Evolutionary conservation across 2,888 invertebrate species (phyloP).

Genomic region (Acrobasis repandana): DNA sequence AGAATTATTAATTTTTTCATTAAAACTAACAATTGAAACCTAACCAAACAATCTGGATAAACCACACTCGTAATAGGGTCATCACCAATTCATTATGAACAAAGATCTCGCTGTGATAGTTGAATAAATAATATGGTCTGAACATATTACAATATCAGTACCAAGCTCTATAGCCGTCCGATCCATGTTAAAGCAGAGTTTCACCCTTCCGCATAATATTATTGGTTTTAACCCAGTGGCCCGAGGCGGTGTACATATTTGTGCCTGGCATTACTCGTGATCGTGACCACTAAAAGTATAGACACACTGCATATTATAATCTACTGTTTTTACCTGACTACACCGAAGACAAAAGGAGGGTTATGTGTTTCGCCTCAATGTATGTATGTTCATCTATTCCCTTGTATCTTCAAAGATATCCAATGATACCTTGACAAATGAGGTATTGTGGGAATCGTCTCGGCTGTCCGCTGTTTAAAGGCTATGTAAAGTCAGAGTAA

Average conservation of each 20-base stretch:
- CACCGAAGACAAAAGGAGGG: too few relatives aligned
- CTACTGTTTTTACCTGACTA: too few relatives aligned
- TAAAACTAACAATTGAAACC: not conserved
- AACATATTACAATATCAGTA: conserved; percentile 2
- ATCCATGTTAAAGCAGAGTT: not conserved
- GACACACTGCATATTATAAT: not conserved
- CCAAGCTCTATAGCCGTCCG: not conserved
- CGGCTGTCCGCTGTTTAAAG: too few relatives aligned
- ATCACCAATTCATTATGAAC: conserved; percentile 19
- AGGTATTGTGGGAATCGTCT: too few relatives aligned
- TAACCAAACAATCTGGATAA: not conserved
- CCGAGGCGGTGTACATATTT: not conserved
- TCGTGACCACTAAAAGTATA: not conserved
- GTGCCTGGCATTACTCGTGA: not conserved
- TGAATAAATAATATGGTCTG: not conserved
- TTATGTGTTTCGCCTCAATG: too few relatives aligned
- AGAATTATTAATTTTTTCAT: not conserved
- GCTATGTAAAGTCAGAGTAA: too few relatives aligned
- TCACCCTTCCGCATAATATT: not conserved
- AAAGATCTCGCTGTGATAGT: not conserved
- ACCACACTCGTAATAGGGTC: conserved; percentile 1
- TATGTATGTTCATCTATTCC: too few relatives aligned
- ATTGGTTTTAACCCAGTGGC: not conserved
- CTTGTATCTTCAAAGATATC: too few relatives aligned
- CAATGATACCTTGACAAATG: too few relatives aligned